Conservation (phyloP, 2,113 vertebrate genomes). For the Melanostigma gelatinosum region DNA sequence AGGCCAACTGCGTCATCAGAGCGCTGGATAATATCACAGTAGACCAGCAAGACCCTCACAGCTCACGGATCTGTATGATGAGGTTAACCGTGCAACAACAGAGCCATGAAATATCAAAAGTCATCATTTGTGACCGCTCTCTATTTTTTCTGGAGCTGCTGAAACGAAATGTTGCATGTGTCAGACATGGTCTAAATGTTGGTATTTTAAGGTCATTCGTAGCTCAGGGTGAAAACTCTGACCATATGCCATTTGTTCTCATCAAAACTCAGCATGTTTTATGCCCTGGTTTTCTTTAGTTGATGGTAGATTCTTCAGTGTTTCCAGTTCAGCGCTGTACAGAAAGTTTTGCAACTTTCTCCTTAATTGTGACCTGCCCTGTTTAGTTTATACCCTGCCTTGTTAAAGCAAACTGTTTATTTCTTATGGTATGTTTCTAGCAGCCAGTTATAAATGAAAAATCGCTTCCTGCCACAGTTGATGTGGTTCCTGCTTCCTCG, state of each 20-base stretch:
- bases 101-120: conserved; percentile 5
- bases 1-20: conserved; percentile 58
- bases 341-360: conserved; percentile 37
- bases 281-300: conserved; percentile 17
- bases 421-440: conserved; percentile 62
- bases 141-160: conserved; percentile 14
- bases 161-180: neutral
- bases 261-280: conserved; percentile 10
- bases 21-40: conserved; percentile 64
- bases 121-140: conserved; percentile 18
- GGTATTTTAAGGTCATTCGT: conserved; percentile 20
- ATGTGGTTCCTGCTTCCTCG: conserved; percentile 61
- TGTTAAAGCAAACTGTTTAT: conserved; percentile 63
- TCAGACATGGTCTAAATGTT: conserved; percentile 11
- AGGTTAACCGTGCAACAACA: conserved; percentile 18
- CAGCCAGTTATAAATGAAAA: conserved; percentile 60
- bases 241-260: neutral
- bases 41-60: conserved; percentile 18
- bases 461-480: conserved; percentile 56
- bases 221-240: conserved; percentile 11
- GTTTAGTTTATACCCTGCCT: conserved; percentile 58
- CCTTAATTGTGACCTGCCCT: conserved; percentile 58
- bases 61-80: conserved; percentile 26
- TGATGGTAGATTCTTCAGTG: conserved; percentile 23
- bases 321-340: conserved; percentile 43